These are phyloP conservation scores for Channallabes apus DNA, from an alignment of 2,797 vertebrate genomes.

Conservation along the genomic window DNA sequence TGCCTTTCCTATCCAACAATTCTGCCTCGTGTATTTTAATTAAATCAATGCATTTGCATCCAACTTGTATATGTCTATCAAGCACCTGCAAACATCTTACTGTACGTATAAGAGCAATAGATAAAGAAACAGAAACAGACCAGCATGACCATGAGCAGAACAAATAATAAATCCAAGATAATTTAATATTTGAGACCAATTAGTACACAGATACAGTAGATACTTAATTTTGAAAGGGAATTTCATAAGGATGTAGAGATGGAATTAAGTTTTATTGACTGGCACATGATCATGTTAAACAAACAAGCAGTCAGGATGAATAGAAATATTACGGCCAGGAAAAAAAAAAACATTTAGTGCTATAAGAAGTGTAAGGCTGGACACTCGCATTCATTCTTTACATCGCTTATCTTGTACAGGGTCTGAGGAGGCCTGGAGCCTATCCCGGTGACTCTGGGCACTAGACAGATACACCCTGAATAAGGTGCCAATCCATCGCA, in stretches of 20 bases:
- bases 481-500: too few relatives aligned
- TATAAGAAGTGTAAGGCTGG: too few relatives aligned
- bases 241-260: not conserved
- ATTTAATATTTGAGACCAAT: not conserved
- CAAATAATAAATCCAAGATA: not conserved
- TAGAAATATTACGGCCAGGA: not conserved
- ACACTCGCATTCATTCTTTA: too few relatives aligned
- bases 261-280: not conserved
- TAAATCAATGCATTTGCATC: not conserved
- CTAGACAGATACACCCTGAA: too few relatives aligned
- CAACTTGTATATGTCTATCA: not conserved
- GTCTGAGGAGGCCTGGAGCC: too few relatives aligned
- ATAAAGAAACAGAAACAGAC: not conserved
- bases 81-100: not conserved
- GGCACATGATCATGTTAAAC: not conserved
- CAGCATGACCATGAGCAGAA: not conserved
- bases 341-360: too few relatives aligned
- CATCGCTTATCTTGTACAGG: too few relatives aligned
- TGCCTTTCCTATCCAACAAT: not conserved
- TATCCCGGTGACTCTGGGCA: too few relatives aligned
- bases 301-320: not conserved
- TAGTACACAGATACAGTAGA: not conserved
- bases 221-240: not conserved
- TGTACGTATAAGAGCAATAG: not conserved
- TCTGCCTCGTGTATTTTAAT: not conserved